Percentiles rank a stretch among this genome's conserved stretches.
Conservation (phyloP, 2,888 invertebrate genomes). For the Eupeodes luniger region DNA sequence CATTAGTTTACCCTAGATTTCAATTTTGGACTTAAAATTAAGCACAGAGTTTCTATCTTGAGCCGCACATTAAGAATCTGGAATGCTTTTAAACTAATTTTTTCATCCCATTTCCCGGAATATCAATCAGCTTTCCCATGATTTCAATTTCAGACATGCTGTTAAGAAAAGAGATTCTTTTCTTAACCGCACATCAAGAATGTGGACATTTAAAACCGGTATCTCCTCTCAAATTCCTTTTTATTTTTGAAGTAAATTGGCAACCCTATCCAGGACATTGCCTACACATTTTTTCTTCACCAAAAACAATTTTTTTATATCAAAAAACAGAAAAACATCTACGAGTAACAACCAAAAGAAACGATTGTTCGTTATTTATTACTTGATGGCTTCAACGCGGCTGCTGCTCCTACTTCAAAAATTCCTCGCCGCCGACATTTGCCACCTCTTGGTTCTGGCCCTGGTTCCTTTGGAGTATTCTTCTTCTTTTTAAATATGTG, state of each 20-base stretch:
- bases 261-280: background rate
- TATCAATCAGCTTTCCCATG: too few species aligned
- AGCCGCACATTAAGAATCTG: too few species aligned
- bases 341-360: slow-evolving; percentile 29
- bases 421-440: background rate
- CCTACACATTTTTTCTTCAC: slow-evolving; percentile 7
- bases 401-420: slow-evolving; percentile 34
- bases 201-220: too few species aligned
- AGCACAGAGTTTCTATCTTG: too few species aligned
- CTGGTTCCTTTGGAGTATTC: slow-evolving; percentile 18
- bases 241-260: background rate
- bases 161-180: too few species aligned
- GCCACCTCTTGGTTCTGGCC: background rate
- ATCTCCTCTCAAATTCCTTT: too few species aligned
- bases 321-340: slow-evolving; percentile 24
- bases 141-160: too few species aligned
- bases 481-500: slow-evolving; percentile 55
- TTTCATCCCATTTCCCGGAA: too few species aligned
- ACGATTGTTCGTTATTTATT: slow-evolving; percentile 72
- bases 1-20: too few species aligned
- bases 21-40: too few species aligned
- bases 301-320: background rate
- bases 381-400: slow-evolving; percentile 60
- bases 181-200: too few species aligned
- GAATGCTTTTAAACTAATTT: too few species aligned